Base-by-base conservation (phyloP, 2,888 invertebrate species). In the Diachrysia chrysitis region DNA sequence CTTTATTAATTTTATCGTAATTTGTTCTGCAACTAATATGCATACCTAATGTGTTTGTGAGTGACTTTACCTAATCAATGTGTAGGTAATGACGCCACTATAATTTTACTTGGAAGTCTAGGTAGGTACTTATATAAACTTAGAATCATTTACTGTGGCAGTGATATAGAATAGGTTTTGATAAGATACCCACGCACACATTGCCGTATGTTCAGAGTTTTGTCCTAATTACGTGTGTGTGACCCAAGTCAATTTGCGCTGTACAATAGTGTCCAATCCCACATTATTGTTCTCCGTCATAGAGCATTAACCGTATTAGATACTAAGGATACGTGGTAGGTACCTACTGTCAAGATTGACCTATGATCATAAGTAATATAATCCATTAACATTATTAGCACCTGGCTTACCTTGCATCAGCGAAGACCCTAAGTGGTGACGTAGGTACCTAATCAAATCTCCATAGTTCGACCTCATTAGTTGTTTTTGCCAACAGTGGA, bases 1-100 rank as follows among this genome's bases (percentile, higher is more conserved):
- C 54, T 76, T 73, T 76, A 72, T 73, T 69, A 69, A 73, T 67
- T 66, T 66, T 70, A 64, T 54, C 46, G 37, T 54, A 29, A 46
- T 14, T 58, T 25, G 48, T 64, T 62, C 51, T 61, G 58, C 53
- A 63, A 70, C 23, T 55, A 61, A 60, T 32, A 46, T 4, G 71
- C 63, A 61, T 61, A 61, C 19, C 71, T 76, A 76, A 76, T 64
- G 60, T 56, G 62, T 62, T 59, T 42, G 35, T 62, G 51, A 69
- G 68, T 68, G 42, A 56, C 21, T 74, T 68, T 71, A 62, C 69
- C 69, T 69, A 75, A 69, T 63, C 69, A 69, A 59, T 63, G 55
- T 25, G 58, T n/a, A 42, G 42, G 42, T 42, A 74, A 25, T 56
- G 56, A 37, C 35, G 46, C 55, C 58, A 35, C 55, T 25, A 17